Evolutionary conservation across 2,113 vertebrate genomes (phyloP).

Genomic region (Agapornis roseicollis): DNA sequence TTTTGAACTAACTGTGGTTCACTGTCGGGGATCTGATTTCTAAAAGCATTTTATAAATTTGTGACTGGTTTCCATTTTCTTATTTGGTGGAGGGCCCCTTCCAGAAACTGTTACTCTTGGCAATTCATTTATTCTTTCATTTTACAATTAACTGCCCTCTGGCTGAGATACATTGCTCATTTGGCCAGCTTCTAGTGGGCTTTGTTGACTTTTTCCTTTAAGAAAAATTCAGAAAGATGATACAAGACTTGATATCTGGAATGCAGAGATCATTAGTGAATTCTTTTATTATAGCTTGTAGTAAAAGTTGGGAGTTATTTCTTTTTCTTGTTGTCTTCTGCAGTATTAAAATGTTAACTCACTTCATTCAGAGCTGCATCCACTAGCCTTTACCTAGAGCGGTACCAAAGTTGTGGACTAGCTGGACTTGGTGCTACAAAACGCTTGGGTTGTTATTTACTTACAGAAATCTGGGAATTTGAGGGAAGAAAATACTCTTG

Average conservation of each 20-base stretch:
- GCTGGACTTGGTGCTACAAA: not conserved
- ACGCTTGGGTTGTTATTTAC: not conserved
- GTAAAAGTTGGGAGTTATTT: not conserved
- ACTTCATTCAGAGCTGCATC: not conserved
- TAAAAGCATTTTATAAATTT: not conserved
- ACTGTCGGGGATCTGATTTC: not conserved
- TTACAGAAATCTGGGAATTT: not conserved
- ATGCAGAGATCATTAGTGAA: not conserved
- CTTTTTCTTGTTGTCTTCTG: not conserved
- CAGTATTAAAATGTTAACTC: not conserved
- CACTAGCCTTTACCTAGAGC: not conserved
- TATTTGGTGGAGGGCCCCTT: not conserved
- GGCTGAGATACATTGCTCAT: not conserved
- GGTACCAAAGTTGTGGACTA: not conserved
- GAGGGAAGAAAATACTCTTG: not conserved
- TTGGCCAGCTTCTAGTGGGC: not conserved
- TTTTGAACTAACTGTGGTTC: not conserved
- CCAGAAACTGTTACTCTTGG: not conserved
- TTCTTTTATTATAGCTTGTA: not conserved
- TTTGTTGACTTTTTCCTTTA: not conserved
- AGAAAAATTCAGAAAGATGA: not conserved
- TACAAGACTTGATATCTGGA: not conserved
- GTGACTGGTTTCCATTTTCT: not conserved
- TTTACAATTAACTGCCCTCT: not conserved
- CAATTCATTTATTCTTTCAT: not conserved